Evolutionary conservation across 2,888 invertebrate species (phyloP).

Genomic region (Ethmia dodecea): DNA sequence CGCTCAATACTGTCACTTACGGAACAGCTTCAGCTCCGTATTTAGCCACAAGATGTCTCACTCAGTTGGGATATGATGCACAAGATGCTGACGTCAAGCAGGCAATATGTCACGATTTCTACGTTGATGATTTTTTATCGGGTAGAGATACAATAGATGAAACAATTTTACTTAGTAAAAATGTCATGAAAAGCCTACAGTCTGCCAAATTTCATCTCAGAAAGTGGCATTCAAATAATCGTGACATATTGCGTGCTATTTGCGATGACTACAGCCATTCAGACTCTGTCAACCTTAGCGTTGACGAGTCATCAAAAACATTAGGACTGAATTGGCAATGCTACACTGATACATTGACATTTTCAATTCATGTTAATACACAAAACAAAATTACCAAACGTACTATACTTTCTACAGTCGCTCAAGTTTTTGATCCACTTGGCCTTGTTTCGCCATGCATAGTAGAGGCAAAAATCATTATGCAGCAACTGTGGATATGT

Average conservation of each 20-base stretch:
- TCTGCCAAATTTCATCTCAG: background rate
- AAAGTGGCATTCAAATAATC: background rate
- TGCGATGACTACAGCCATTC: background rate
- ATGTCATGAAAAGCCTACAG: background rate
- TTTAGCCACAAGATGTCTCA: constrained; percentile 21
- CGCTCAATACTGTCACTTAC: constrained; percentile 22
- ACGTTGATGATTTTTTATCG: background rate
- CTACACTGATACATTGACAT: too few relatives aligned
- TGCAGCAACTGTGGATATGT: constrained; percentile 16
- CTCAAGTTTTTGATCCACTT: constrained; percentile 11
- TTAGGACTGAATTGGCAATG: background rate
- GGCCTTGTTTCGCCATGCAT: constrained; percentile 13
- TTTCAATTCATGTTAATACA: too few relatives aligned
- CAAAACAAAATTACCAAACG: constrained; percentile 2
- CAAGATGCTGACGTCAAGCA: background rate
- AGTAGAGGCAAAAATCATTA: constrained; percentile 15
- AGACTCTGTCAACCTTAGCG: background rate
- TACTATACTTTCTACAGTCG: constrained; percentile 2
- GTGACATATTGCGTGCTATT: background rate
- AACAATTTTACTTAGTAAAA: background rate
- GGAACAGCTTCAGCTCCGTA: constrained; percentile 23
- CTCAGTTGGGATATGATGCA: background rate
- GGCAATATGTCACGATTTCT: background rate
- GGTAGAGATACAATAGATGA: background rate
- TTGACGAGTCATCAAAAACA: background rate